Conservation (phyloP, 1,140 invertebrate species). For the Tachypleus tridentatus region DNA sequence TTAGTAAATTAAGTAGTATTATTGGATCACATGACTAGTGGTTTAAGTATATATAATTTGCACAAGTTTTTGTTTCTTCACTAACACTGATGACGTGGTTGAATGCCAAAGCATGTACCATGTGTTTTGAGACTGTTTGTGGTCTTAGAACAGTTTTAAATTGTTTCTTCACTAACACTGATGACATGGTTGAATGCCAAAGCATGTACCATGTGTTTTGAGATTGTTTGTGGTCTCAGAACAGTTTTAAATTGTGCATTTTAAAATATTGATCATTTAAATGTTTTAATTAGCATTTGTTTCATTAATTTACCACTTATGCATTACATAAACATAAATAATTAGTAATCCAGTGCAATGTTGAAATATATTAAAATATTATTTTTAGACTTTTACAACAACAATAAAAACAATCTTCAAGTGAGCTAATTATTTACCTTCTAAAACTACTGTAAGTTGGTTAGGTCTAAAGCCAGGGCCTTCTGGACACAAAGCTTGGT, state of each 20-base stretch:
- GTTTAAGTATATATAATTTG: too few species aligned
- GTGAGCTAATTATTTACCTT: slow-evolving; percentile 27
- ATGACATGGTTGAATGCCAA: too few species aligned
- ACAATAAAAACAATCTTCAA: background rate
- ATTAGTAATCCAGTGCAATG: background rate
- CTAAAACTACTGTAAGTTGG: slow-evolving; percentile 50
- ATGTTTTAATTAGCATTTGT: slow-evolving; percentile 1
- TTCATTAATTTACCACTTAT: background rate
- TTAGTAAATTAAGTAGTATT: too few species aligned
- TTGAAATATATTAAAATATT: slow-evolving; percentile 6
- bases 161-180: too few species aligned
- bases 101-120: too few species aligned
- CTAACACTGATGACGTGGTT: too few species aligned
- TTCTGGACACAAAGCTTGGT: slow-evolving; percentile 64
- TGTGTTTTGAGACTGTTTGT: too few species aligned
- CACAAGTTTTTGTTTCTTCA: too few species aligned
- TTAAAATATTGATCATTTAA: background rate
- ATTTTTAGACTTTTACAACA: background rate
- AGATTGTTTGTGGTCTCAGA: too few species aligned
- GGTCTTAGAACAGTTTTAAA: too few species aligned
- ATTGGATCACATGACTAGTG: too few species aligned
- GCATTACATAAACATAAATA: slow-evolving; percentile 7
- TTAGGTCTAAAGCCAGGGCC: slow-evolving; percentile 73
- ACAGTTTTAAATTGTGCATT: background rate
- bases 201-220: too few species aligned